Base-by-base conservation (phyloP, 2,888 invertebrate species). In the Lepidonotus clava region DNA sequence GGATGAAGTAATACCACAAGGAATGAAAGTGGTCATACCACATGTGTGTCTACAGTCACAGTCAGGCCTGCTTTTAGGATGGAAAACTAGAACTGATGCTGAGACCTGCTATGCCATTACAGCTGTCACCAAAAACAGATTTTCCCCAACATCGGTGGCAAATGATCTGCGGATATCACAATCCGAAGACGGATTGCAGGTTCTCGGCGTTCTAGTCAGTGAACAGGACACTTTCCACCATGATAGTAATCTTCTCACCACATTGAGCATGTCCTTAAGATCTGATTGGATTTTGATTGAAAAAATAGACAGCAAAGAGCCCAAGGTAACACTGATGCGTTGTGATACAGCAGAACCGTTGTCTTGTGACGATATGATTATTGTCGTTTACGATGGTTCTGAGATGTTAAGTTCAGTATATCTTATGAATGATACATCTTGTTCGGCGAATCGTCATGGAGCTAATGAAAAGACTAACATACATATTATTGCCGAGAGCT, bases 231-330 rank as follows among this genome's bases (percentile, higher is more conserved):
- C 18, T 1, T 36, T 34, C 18, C 34, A 38, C 36, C 18, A 36
- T 71, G 71, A 71, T 34, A 38, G n/a, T n/a, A n/a, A n/a, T n/a
- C n/a, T 36, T 34, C 0, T 71, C 8, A 71, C n/a, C 21, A 71
- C 46, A 46, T 8, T 46, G 34, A 71, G 18, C 0, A 36, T 38
- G 18, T 1, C 38, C 24, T 4, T 34, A 24, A 34, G 38, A 36
- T 71, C 71, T 18, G 71, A 80, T 11, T 80, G 80, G 80, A 80
- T 80, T 24, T 6, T 46, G 11, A 5, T 80, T 46, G 80, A 80
- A 28, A 80, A 34, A n/a, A 11, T 51, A 2, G 51, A 80, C 32
- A 34, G 8, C 38, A 71, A 71, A 38, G 71, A 71, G 71, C 71
- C 34, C 18, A 2, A 0, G 38, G 71, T 71, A n/a, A 71, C 34